phyloP scores from a whole-genome alignment of 2,888 invertebrate species.

The Leucozona laternaria region DNA sequence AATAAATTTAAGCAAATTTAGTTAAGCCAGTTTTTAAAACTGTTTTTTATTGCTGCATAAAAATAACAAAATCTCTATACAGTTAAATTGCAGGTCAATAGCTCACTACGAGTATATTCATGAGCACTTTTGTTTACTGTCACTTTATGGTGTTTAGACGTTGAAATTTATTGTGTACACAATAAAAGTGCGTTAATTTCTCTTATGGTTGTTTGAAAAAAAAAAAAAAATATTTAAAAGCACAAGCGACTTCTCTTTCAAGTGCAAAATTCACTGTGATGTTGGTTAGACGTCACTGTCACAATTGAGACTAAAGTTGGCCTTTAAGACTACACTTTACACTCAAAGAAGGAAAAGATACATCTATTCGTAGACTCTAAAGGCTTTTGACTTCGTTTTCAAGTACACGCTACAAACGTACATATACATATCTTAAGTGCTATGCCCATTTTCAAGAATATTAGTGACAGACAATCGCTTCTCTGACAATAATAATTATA shows the following conservation, averaged over 20 bases:
- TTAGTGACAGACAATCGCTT: conserved; percentile 36
- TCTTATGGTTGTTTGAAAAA: conserved; percentile 7
- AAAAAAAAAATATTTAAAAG: background rate
- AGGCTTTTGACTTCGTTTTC: conserved; percentile 52
- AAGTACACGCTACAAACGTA: conserved; percentile 34
- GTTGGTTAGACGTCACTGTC: background rate
- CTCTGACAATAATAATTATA: conserved; percentile 40
- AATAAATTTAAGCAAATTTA: too few relatives aligned
- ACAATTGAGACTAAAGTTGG: conserved; percentile 20
- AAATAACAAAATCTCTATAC: background rate
- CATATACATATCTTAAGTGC: conserved; percentile 25
- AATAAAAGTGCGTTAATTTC: conserved; percentile 16
- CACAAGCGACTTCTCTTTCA: conserved; percentile 16
- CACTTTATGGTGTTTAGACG: conserved; percentile 15
- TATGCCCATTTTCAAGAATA: conserved; percentile 9
- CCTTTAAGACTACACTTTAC: background rate
- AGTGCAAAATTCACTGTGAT: background rate
- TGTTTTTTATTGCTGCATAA: background rate
- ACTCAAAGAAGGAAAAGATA: background rate
- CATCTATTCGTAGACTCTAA: conserved; percentile 8
- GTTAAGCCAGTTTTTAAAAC: too few relatives aligned
- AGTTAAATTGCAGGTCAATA: conserved; percentile 49
- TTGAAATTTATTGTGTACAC: conserved; percentile 2
- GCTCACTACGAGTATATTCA: background rate
- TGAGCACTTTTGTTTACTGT: conserved; percentile 77